A percentile compares a stretch with the other conserved stretches of the same genome.
Evolutionary conservation across 2,797 vertebrate genomes (phyloP).

Genomic region (Chiloscyllium punctatum): DNA sequence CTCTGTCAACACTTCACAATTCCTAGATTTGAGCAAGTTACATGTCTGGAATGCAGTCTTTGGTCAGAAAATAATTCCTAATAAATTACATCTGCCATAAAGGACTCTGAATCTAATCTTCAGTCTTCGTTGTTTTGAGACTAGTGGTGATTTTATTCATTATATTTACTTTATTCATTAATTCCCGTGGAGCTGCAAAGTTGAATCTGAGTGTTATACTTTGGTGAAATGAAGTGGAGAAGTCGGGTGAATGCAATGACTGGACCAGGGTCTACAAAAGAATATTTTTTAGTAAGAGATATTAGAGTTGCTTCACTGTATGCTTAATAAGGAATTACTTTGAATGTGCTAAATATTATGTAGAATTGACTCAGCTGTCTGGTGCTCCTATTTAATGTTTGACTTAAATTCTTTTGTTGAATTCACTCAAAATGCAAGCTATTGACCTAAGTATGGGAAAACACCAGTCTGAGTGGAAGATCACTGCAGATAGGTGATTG

Average conservation of each 20-base stretch:
- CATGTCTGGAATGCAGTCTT: not conserved
- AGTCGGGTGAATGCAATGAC: not conserved
- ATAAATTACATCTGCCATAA: not conserved
- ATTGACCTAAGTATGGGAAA: too few relatives aligned
- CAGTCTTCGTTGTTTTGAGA: not conserved
- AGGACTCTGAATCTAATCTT: not conserved
- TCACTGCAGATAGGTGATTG: not conserved
- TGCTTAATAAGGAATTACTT: not conserved
- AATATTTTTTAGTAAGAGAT: too few relatives aligned
- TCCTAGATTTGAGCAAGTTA: not conserved
- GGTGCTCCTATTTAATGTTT: not conserved
- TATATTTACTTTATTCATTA: not conserved
- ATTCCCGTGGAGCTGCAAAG: not conserved
- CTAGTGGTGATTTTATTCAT: not conserved
- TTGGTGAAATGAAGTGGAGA: not conserved
- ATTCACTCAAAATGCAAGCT: not conserved
- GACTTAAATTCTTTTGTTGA: not conserved
- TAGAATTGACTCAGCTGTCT: not conserved
- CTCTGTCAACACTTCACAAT: not conserved
- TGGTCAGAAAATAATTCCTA: not conserved
- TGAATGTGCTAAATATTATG: not conserved
- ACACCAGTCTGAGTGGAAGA: not conserved
- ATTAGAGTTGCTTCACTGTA: too few relatives aligned
- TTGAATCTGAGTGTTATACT: not conserved
- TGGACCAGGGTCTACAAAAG: not conserved